These are phyloP conservation scores for Sebastes trivittatus DNA, from an alignment of 2,797 vertebrate genomes.

Conservation along the genomic window DNA sequence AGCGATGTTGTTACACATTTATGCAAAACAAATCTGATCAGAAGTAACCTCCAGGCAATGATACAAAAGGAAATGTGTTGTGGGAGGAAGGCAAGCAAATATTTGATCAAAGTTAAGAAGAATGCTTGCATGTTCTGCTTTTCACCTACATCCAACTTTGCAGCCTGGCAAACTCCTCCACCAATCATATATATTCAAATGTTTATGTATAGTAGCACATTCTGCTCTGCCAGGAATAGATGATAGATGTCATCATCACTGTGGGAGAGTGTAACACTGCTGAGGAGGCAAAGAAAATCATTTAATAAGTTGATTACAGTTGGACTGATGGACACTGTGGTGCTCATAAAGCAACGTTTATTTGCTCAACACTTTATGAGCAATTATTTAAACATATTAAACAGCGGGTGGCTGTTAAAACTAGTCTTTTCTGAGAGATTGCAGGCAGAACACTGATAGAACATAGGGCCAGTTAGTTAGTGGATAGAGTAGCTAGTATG, in stretches of 20 bases:
- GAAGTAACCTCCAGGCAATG: slow-evolving; percentile 59
- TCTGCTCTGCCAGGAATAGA: slow-evolving; percentile 30
- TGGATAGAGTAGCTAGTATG: background rate
- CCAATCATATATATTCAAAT: slow-evolving; percentile 40
- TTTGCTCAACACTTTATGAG: slow-evolving; percentile 26
- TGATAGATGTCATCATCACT: slow-evolving; percentile 11
- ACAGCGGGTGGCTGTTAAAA: slow-evolving; percentile 11
- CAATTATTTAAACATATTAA: slow-evolving; percentile 26
- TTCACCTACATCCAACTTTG: slow-evolving; percentile 46
- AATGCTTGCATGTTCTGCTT: slow-evolving; percentile 14
- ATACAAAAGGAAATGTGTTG: slow-evolving; percentile 52
- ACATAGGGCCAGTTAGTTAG: background rate
- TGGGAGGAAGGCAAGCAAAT: slow-evolving; percentile 52
- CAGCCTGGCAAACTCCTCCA: slow-evolving; percentile 40
- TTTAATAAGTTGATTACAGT: slow-evolving; percentile 21
- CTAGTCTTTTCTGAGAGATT: background rate
- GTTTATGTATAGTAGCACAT: slow-evolving; percentile 17
- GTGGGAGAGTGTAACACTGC: slow-evolving; percentile 7
- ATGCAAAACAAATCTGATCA: slow-evolving; percentile 68
- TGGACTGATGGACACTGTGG: slow-evolving; percentile 20
- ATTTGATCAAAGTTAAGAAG: slow-evolving; percentile 69
- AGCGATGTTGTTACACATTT: slow-evolving; percentile 44
- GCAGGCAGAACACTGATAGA: background rate
- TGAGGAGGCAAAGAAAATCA: slow-evolving; percentile 17
- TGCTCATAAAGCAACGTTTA: slow-evolving; percentile 8